Percentiles rank a stretch among this genome's conserved stretches.
These are phyloP conservation scores for Carcinoscorpius rotundicauda DNA, from an alignment of 1,140 invertebrate species.

Conservation along the genomic window DNA sequence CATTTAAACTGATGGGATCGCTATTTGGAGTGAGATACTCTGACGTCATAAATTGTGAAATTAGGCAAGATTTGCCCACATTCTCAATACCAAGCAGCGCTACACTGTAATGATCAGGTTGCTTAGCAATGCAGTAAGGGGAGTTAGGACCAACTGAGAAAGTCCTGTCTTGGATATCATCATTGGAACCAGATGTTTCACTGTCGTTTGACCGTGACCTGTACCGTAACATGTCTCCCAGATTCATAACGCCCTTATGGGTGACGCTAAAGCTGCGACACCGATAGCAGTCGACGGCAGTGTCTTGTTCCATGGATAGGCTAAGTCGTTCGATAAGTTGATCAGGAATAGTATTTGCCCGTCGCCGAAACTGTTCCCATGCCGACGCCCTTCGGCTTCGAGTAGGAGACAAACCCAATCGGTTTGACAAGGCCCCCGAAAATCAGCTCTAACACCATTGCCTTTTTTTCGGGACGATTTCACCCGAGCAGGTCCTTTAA, in stretches of 20 bases:
- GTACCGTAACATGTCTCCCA: slow-evolving; percentile 50
- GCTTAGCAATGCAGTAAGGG: not conserved
- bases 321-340: not conserved
- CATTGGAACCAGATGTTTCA: slow-evolving; percentile 2
- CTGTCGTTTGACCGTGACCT: slow-evolving; percentile 8
- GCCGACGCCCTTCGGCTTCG: not conserved
- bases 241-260: slow-evolving; percentile 63
- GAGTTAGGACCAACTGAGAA: slow-evolving; percentile 8
- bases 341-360: slow-evolving; percentile 13
- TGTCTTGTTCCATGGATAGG: not conserved
- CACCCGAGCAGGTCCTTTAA: not conserved
- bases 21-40: slow-evolving; percentile 89
- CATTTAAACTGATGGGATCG: slow-evolving; percentile 27
- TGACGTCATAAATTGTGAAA: slow-evolving; percentile 86
- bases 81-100: slow-evolving; percentile 70
- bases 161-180: slow-evolving; percentile 5
- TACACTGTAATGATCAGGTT: slow-evolving; percentile 44
- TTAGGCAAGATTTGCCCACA: slow-evolving; percentile 82
- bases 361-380: not conserved
- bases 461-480: not conserved
- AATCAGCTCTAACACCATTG: not conserved
- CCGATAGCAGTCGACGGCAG: slow-evolving; percentile 30
- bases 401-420: slow-evolving; percentile 5
- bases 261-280: slow-evolving; percentile 79
- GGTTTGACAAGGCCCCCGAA: not conserved